Percentiles rank a stretch among this genome's conserved stretches.
phyloP scores from a whole-genome alignment of 2,797 vertebrate genomes.

The Hydrolagus colliei region DNA sequence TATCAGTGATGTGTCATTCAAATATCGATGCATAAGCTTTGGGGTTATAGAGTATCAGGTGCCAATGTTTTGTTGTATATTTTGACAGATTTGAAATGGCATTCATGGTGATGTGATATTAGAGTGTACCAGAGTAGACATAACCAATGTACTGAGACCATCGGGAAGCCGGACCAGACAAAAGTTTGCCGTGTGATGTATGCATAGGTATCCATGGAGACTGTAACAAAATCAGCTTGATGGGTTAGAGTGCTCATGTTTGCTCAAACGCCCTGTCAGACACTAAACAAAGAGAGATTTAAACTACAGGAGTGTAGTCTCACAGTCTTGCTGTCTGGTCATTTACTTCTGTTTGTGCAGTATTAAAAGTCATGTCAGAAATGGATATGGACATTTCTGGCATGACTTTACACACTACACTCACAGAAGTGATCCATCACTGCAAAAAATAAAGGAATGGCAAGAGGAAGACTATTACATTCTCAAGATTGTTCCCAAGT shows the following conservation, averaged over 20 bases:
- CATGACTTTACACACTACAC: not conserved
- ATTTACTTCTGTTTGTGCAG: not conserved
- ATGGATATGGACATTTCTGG: constrained; percentile 10
- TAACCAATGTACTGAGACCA: not conserved
- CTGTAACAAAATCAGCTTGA: not conserved
- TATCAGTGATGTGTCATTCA: not conserved
- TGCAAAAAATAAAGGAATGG: not conserved
- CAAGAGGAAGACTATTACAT: constrained; percentile 5
- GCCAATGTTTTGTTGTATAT: not conserved
- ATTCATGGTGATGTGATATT: not conserved
- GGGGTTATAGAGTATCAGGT: not conserved
- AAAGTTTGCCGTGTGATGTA: not conserved
- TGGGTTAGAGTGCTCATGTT: not conserved
- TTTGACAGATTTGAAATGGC: not conserved
- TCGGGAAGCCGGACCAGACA: not conserved
- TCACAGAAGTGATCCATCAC: not conserved
- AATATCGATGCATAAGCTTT: not conserved
- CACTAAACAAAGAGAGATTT: not conserved
- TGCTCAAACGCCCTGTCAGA: not conserved
- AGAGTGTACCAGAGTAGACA: no score
- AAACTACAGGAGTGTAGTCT: not conserved
- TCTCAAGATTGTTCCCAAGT: not conserved
- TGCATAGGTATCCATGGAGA: not conserved
- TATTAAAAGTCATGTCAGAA: constrained; percentile 7
- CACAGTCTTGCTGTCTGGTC: not conserved